Percentiles rank a stretch among this genome's conserved stretches.
These are phyloP conservation scores for Ptyas mucosa DNA, from an alignment of 2,113 vertebrate genomes.

Conservation along the genomic window DNA sequence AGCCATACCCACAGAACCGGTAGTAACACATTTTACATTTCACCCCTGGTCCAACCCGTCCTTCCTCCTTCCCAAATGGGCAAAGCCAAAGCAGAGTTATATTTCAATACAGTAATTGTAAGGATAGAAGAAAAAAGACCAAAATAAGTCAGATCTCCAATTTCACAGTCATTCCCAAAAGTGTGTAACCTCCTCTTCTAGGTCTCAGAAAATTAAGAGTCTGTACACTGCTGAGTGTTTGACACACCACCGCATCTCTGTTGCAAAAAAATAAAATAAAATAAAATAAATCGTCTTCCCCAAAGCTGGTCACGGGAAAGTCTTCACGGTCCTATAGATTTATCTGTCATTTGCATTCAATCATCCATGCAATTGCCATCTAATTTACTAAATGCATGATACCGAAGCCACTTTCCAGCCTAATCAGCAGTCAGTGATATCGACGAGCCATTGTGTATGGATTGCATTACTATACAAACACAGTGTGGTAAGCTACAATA, in stretches of 20 bases:
- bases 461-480: neutral
- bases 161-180: neutral
- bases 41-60: no score
- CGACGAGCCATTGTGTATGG: neutral
- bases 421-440: neutral
- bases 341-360: constrained; percentile 12
- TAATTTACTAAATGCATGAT: constrained; percentile 6
- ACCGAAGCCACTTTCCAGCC: neutral
- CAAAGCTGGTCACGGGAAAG: neutral
- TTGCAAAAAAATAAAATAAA: neutral
- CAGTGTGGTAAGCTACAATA: no score
- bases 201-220: neutral
- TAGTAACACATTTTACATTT: no score
- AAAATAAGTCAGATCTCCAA: neutral
- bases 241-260: neutral
- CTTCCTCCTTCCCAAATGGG: neutral
- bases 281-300: neutral
- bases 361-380: neutral
- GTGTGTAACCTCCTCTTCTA: neutral
- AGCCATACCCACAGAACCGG: no score
- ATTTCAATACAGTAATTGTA: neutral
- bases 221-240: neutral
- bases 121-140: neutral
- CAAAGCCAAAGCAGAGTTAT: neutral
- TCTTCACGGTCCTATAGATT: constrained; percentile 2